Evolutionary conservation across 2,888 invertebrate species (phyloP), one percentile per base, ranked within the genome.

Genomic region (Pristionchus fissidentatus): DNA sequence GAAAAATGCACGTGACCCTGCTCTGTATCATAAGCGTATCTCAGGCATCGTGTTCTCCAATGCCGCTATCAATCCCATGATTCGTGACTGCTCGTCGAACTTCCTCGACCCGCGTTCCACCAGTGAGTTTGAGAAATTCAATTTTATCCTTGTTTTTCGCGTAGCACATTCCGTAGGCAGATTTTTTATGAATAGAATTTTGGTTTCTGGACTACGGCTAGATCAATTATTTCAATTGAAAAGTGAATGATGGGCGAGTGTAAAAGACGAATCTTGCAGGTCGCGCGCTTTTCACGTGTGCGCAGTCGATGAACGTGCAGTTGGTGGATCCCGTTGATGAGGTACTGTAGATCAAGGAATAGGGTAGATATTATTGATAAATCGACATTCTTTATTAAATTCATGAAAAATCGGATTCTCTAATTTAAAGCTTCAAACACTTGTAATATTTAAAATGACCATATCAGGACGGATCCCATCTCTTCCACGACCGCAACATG

Each of bases 281-380:
- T 29, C 79, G 81, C 4, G 81, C 81, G 7, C 43, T 81, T 1
- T 81, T 81, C 81, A 32, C 38, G 22, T 81, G 81, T 32, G 62
- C 81, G 1, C 43, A 60, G 13, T 46, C 60, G 62, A 57, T 62
- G 43, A 46, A 46, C 19, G 62, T 81, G 0, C 81, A 62, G 29
- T 29, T 81, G 0, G 81, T 81, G 19, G 81, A 81, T 43, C 81
- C 81, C 26, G 81, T 81, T 7, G 81, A 81, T 43, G 81, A 81
- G 62, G 81, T 81, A 75, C 46, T 43, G 73, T 73, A 73, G 29
- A n/a, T 3, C 46, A 41, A 19, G 38, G 26, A 26, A 29, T 62
- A 73, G 26, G 43, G 73, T 73, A 73, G 73, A 38, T 1, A 15
- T 49, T 49, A 19, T 49, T 49, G 49, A 49, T 49, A 15, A 19